Conservation (phyloP, 2,113 vertebrate species). For the Elephas maximus region DNA sequence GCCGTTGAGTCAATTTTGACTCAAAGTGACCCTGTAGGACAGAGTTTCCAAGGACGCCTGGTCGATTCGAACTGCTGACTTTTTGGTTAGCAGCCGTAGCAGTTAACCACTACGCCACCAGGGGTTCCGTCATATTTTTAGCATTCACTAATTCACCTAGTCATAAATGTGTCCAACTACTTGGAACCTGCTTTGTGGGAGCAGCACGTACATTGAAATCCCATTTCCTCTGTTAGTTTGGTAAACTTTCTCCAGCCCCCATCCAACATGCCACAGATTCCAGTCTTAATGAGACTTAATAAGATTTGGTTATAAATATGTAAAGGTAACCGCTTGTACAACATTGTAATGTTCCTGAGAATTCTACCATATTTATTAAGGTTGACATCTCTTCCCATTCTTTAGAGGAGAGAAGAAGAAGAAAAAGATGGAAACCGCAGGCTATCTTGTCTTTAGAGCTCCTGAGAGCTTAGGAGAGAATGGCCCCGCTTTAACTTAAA, state of each 20-base stretch:
- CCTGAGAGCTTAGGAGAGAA: not conserved
- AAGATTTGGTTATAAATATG: not conserved
- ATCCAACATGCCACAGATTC: not conserved
- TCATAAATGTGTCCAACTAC: not conserved
- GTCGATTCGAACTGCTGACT: no score
- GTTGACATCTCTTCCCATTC: not conserved
- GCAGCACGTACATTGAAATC: not conserved
- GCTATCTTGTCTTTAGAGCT: not conserved
- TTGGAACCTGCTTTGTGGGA: slow-evolving; percentile 2
- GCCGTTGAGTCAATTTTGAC: no score
- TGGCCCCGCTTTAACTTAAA: not conserved
- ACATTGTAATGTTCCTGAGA: not conserved
- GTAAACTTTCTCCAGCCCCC: not conserved
- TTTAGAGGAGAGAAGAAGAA: not conserved
- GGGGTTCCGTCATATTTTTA: not conserved
- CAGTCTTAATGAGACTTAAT: slow-evolving; percentile 55
- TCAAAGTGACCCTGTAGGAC: no score
- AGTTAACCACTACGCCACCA: no score
- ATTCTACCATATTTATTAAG: not conserved
- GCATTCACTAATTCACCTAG: not conserved
- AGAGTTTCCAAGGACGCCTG: no score
- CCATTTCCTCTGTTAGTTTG: not conserved
- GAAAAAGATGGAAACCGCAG: not conserved
- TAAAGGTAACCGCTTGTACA: not conserved
- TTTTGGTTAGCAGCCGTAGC: no score